Conservation (phyloP, 1,140 invertebrate species). For the Platyura marginata region DNA sequence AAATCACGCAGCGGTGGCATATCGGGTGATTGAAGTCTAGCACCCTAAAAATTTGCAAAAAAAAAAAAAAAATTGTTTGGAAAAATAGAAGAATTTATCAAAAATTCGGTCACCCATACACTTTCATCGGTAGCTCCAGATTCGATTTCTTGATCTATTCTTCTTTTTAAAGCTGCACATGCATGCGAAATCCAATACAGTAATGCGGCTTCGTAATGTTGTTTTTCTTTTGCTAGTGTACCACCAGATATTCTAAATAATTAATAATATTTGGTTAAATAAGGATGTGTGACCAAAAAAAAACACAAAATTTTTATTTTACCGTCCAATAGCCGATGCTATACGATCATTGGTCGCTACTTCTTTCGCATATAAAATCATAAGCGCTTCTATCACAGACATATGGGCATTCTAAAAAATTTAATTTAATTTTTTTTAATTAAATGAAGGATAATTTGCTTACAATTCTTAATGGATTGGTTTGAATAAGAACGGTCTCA, state of each 20-base stretch:
- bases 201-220: conserved; percentile 69
- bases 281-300: conserved; percentile 1
- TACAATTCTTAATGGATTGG: conserved; percentile 87
- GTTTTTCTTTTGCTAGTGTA: conserved; percentile 27
- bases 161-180: conserved; percentile 51
- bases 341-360: conserved; percentile 80
- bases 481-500: conserved; percentile 90
- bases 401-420: conserved; percentile 72
- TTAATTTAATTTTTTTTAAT: neutral
- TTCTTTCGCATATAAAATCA: conserved; percentile 87
- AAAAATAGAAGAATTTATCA: neutral
- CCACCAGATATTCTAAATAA: conserved; percentile 17
- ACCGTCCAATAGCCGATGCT: conserved; percentile 63
- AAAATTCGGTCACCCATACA: conserved; percentile 12
- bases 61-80: neutral
- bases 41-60: conserved; percentile 9
- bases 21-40: conserved; percentile 19
- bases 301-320: conserved; percentile 18
- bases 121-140: conserved; percentile 18
- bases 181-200: conserved; percentile 84
- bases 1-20: conserved; percentile 22
- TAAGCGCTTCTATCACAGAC: conserved; percentile 91
- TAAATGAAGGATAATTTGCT: conserved; percentile 16
- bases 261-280: neutral
- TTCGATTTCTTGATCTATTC: conserved; percentile 31